Conservation (phyloP, 2,888 invertebrate genomes). For the Mesorhabditis sp. region DNA sequence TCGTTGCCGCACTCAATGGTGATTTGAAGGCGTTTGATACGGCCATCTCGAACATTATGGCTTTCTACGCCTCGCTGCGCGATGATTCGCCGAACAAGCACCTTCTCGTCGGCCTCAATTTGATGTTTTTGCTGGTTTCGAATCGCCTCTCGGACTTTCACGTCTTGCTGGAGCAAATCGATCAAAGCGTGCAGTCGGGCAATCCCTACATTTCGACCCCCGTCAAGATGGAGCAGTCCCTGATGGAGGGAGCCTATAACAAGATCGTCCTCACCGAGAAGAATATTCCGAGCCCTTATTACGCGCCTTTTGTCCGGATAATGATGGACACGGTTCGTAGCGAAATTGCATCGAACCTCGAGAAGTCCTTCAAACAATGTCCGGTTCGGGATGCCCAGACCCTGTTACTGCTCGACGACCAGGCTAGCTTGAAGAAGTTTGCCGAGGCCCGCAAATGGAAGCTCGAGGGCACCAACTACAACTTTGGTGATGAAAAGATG, state of each 20-base stretch:
- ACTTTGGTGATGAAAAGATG: slow-evolving; percentile 65
- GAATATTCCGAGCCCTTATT: slow-evolving; percentile 90
- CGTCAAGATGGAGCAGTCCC: slow-evolving; percentile 88
- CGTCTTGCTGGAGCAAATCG: slow-evolving; percentile 80
- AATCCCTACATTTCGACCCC: slow-evolving; percentile 92
- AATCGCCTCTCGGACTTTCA: slow-evolving; percentile 97
- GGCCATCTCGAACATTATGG: slow-evolving; percentile 73
- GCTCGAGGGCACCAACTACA: slow-evolving; percentile 74
- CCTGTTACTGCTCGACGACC: slow-evolving; percentile 37
- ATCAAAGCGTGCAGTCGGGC: slow-evolving; percentile 82
- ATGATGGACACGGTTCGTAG: slow-evolving; percentile 85
- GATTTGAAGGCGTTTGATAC: slow-evolving; percentile 93
- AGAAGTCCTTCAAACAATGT: slow-evolving; percentile 89
- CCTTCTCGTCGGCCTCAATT: slow-evolving; percentile 86
- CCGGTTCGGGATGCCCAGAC: slow-evolving; percentile 60
- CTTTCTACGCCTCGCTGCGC: slow-evolving; percentile 89
- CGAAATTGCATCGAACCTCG: slow-evolving; percentile 92
- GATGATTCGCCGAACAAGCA: slow-evolving; percentile 81
- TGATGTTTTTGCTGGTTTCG: slow-evolving; percentile 79
- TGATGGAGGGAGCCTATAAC: slow-evolving; percentile 99
- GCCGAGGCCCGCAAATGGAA: slow-evolving; percentile 73
- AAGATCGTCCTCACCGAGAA: slow-evolving; percentile 88
- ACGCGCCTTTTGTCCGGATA: slow-evolving; percentile 93
- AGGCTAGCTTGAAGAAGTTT: slow-evolving; percentile 28
- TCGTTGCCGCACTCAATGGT: slow-evolving; percentile 85